Base-by-base conservation (phyloP, 2,113 vertebrate genomes). In the Lepisosteus osseus region DNA sequence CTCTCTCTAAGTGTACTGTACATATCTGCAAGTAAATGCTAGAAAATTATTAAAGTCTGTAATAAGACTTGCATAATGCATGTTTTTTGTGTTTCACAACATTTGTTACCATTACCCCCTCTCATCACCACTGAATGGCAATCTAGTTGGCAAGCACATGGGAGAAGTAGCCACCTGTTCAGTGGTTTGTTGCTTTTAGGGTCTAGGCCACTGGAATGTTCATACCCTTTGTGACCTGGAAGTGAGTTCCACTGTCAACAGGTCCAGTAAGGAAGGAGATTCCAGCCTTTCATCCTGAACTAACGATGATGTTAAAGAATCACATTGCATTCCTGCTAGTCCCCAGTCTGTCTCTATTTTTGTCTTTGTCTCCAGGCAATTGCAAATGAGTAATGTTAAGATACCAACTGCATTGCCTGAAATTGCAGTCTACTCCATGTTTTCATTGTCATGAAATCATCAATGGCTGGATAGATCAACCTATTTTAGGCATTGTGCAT, bases 221-320 rank as follows among this genome's bases (percentile, higher is more conserved):
- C 71, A 74, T 43, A 69, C 78, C 71, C 72, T 71, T 69, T 59
- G 68, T 81, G 78, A 84, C 80, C 80, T 81, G 85, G 73, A 74
- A 77, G 78, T 83, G 79, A 83, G 76, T 70, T 76, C 66, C 74
- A 72, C 82, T 87, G 82, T 90, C 85, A 84, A 76, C 87, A 77
- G 81, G 74, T 81, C 71, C 51, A 62, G 54, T 74, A 78, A 80
- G 76, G 47, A 67, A 80, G 82, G 61, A 64, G 67, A 72, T 83
- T 80, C 71, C 41, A 70, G 68, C 65, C 84, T 79, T 81, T 86
- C 69, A 84, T 83, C 72, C 79, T 68, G 68, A 65, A 40, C 67
- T 59, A 61, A 71, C 61, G 67, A 51, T 64, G 78, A 61, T 65
- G 54, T 40, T 65, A 71, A 72, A 69, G 73, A 80, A 45, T 74